Conservation (phyloP, 2,888 invertebrate genomes). For the Rhaphigaster nebulosa region DNA sequence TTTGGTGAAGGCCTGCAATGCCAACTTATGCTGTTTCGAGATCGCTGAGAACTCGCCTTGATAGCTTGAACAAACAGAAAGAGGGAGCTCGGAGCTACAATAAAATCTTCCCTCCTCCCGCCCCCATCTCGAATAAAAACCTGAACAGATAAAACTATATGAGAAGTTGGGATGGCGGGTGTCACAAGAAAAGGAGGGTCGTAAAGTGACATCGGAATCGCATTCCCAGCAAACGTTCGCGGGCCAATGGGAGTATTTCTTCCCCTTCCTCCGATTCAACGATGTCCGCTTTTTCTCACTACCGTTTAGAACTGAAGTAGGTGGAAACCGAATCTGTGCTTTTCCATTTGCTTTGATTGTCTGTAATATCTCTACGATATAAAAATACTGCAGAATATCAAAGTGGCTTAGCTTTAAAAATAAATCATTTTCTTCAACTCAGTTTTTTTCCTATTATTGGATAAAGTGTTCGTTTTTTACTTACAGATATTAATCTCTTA, state of each 20-base stretch:
- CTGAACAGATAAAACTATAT: conserved; percentile 21
- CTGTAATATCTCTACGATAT: not conserved
- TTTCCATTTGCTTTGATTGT: not conserved
- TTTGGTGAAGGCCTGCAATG: not conserved
- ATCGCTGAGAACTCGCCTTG: not conserved
- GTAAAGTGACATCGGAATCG: conserved; percentile 15
- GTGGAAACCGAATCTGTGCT: not conserved
- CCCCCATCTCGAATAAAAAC: not conserved
- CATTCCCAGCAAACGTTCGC: conserved; percentile 1
- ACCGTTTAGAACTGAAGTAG: not conserved
- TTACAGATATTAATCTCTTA: too few species aligned
- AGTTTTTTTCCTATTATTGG: too few species aligned
- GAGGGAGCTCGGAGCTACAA: not conserved
- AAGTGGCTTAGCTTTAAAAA: too few species aligned
- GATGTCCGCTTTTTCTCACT: not conserved
- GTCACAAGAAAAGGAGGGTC: conserved; percentile 21
- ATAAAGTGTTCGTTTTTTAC: too few species aligned
- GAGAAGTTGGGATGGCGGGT: not conserved
- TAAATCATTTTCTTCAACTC: not conserved
- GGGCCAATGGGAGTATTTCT: not conserved
- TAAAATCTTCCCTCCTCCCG: not conserved
- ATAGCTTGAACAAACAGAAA: not conserved
- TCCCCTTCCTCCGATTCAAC: not conserved
- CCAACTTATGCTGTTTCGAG: not conserved
- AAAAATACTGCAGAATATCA: not conserved